Evolutionary conservation across 2,797 vertebrate species (phyloP).

Genomic region (Lerista edwardsae): DNA sequence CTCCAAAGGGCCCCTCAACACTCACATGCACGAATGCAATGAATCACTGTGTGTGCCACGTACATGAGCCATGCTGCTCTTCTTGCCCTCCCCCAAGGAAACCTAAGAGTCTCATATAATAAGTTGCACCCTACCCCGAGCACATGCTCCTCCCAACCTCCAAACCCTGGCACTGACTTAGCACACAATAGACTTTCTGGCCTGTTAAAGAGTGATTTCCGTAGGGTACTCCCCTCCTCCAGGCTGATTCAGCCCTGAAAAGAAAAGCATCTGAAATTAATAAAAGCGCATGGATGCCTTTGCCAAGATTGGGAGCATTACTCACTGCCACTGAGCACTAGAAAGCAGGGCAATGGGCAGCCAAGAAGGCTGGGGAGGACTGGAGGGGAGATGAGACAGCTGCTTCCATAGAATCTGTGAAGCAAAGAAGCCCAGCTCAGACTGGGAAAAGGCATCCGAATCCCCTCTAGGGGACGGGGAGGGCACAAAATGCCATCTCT

Average conservation of each 20-base stretch:
- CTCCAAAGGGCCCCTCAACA: not conserved
- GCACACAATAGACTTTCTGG: not conserved
- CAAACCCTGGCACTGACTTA: fast-evolving
- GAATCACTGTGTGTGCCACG: not conserved
- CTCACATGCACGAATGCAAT: fast-evolving
- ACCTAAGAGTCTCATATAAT: no score
- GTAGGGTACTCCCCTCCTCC: not conserved
- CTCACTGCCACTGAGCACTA: slow-evolving; percentile 7
- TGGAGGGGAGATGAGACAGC: fast-evolving
- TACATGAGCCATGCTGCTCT: not conserved
- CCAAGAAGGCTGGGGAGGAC: not conserved
- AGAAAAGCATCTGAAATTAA: slow-evolving; percentile 42
- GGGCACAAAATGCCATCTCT: no score
- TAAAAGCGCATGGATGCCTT: slow-evolving; percentile 20
- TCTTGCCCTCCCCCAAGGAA: not conserved
- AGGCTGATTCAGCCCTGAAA: slow-evolving; percentile 16
- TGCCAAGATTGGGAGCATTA: not conserved
- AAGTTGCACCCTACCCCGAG: not conserved
- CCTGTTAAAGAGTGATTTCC: not conserved
- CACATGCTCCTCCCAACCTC: fast-evolving
- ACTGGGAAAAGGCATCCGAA: not conserved
- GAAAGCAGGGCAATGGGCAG: slow-evolving; percentile 24
- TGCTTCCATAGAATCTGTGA: fast-evolving
- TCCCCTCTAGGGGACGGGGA: not conserved
- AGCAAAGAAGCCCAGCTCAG: not conserved